Percentiles rank a stretch among this genome's conserved stretches.
These are phyloP conservation scores for Desoria tigrina DNA, from an alignment of 2,888 invertebrate genomes.

Conservation along the genomic window DNA sequence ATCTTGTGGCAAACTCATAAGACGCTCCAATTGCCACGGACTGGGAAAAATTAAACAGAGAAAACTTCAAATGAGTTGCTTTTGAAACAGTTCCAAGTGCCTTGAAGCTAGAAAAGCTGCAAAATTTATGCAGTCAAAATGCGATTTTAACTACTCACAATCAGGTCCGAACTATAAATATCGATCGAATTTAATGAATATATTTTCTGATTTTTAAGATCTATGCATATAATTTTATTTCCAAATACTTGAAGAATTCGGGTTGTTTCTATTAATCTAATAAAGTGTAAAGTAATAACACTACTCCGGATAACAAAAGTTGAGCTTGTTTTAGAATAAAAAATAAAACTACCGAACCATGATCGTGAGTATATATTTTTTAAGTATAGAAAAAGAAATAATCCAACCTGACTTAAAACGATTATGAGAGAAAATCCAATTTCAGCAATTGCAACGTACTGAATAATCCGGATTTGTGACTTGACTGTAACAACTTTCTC, in stretches of 20 bases:
- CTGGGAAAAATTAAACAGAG: slow-evolving; percentile 29
- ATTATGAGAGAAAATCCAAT: slow-evolving; percentile 47
- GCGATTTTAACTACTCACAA: neutral
- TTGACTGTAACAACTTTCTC: slow-evolving; percentile 36
- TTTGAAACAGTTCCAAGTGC: too few species aligned
- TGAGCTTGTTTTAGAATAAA: too few species aligned
- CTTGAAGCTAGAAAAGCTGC: neutral
- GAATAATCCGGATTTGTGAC: slow-evolving; percentile 48
- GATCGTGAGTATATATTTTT: too few species aligned
- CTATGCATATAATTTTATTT: too few species aligned
- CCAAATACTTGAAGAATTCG: too few species aligned
- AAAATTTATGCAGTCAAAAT: neutral
- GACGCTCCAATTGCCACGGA: slow-evolving; percentile 51
- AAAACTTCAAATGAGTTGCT: neutral
- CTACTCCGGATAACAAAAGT: too few species aligned
- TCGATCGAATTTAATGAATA: too few species aligned
- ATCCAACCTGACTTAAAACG: slow-evolving; percentile 48
- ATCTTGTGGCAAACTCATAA: slow-evolving; percentile 49
- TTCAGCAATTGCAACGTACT: slow-evolving; percentile 39
- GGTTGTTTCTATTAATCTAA: too few species aligned
- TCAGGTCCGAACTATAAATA: neutral
- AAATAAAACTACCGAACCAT: too few species aligned
- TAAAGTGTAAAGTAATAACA: too few species aligned
- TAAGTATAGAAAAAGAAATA: too few species aligned
- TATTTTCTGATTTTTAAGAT: too few species aligned